Evolutionary conservation across 2,113 vertebrate species (phyloP).

Genomic region (Corydoras maculifer): DNA sequence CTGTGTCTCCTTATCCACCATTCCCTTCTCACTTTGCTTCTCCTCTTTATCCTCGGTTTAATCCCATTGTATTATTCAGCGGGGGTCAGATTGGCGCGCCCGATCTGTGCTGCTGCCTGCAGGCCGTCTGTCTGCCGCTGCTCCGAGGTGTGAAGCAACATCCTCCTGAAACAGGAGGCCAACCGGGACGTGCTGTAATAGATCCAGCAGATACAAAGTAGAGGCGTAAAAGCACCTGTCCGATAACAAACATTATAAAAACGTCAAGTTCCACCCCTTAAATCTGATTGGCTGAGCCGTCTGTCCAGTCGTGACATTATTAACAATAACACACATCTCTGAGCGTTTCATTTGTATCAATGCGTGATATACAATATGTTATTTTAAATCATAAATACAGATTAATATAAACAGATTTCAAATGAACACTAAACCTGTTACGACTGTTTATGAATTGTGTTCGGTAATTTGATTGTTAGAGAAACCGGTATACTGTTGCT

Average conservation of each 20-base stretch:
- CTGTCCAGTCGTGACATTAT: too few relatives aligned
- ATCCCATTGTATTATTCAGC: conserved; percentile 26
- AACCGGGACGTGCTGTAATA: background rate
- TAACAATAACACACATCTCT: too few relatives aligned
- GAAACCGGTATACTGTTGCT: too few relatives aligned
- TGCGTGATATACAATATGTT: too few relatives aligned
- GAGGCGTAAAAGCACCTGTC: background rate
- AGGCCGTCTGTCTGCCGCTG: conserved; percentile 12
- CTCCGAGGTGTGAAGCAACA: conserved; percentile 20
- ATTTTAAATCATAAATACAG: too few relatives aligned
- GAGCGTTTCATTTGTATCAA: too few relatives aligned
- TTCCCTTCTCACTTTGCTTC: background rate
- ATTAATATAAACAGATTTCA: too few relatives aligned
- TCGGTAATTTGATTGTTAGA: too few relatives aligned
- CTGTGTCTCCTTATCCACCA: conserved; percentile 1
- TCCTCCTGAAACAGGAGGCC: conserved; percentile 8
- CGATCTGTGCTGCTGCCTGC: conserved; percentile 4
- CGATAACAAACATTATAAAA: too few relatives aligned
- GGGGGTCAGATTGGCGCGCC: conserved; percentile 1
- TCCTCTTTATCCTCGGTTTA: conserved; percentile 4
- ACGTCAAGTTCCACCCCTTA: background rate
- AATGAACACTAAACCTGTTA: too few relatives aligned
- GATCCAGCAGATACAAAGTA: background rate
- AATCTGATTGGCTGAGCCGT: background rate
- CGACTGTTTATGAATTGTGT: too few relatives aligned